Base-by-base conservation (phyloP, 2,888 invertebrate species). In the Tipula lateralis region DNA sequence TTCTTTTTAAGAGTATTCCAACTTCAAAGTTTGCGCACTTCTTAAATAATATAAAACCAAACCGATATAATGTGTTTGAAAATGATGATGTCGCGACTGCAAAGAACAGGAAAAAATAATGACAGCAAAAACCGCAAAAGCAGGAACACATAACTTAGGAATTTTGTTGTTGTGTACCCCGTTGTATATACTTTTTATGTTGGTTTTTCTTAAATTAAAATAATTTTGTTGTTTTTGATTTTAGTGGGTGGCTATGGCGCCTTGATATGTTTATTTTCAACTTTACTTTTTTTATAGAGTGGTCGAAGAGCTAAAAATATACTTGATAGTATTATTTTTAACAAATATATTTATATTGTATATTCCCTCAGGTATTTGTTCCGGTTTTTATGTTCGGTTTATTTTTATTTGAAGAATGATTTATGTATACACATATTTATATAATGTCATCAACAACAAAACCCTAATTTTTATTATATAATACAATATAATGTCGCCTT, bases 201-300 rank as follows among this genome's bases (percentile, higher is more conserved):
- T 66, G 66, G 66, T 66, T 66, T 44, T 66, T 66, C 66, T 66
- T 66, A 24, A 66, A 66, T 24, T 66, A 66, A 66, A 66, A 24
- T 66, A 24, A 66, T 66, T 66, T 66, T 66, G 66, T 66, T 66
- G 66, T 66, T 66, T 66, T 66, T 66, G 66, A 0, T 50, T 66
- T 66, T 66, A 66, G 66, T 66, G 66, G 66, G 66, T 66, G 66
- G 66, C 66, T 66, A 66, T 66, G 66, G 66, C 66, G 66, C 66
- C 66, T 66, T 66, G 24, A 24, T 66, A 66, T 66, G 66, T 66
- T 66, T 66, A 66, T 24, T 66, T 66, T 66, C 66, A 66, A 24
- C 66, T n/a, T 66, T 24, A 66, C 9, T 66, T 66, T 44, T n/a
- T 24, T 66, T 66, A 24, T 66, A 66, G 24, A 66, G 66, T 66